phyloP scores from a whole-genome alignment of 2,888 invertebrate genomes.

The Patella ulyssiponensis region DNA sequence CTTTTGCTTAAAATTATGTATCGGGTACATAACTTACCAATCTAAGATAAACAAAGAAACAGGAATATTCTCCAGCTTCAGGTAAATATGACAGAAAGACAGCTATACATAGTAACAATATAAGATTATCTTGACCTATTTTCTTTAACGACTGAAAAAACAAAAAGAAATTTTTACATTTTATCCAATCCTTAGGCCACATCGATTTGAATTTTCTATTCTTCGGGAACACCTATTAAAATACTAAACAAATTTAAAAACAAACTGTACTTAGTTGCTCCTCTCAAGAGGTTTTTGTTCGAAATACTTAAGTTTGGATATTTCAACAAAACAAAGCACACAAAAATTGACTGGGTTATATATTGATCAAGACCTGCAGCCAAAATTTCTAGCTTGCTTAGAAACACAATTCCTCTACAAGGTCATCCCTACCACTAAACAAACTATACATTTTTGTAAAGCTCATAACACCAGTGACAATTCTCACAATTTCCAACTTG shows the following conservation, averaged over 20 bases:
- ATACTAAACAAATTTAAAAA: not conserved
- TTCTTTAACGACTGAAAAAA: constrained; percentile 81
- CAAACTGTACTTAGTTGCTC: not conserved
- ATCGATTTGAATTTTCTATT: not conserved
- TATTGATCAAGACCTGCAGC: too few relatives aligned
- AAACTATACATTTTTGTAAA: too few relatives aligned
- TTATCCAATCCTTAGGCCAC: not conserved
- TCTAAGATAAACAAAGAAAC: constrained; percentile 98
- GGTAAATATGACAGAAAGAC: constrained; percentile 98
- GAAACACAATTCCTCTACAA: too few relatives aligned
- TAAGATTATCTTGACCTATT: constrained; percentile 95
- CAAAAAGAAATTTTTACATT: constrained; percentile 1
- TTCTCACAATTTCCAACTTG: too few relatives aligned
- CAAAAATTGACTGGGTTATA: not conserved
- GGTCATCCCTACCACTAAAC: too few relatives aligned
- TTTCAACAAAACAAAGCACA: not conserved
- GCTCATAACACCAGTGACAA: too few relatives aligned
- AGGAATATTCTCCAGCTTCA: constrained; percentile 97
- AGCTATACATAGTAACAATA: constrained; percentile 95
- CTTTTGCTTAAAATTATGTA: too few relatives aligned
- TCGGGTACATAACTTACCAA: constrained; percentile 78
- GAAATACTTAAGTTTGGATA: too few relatives aligned
- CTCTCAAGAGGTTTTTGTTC: not conserved
- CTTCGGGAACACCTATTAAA: not conserved
- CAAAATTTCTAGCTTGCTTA: too few relatives aligned